Conservation (phyloP, 2,888 invertebrate species). For the Phragmatobia fuliginosa region DNA sequence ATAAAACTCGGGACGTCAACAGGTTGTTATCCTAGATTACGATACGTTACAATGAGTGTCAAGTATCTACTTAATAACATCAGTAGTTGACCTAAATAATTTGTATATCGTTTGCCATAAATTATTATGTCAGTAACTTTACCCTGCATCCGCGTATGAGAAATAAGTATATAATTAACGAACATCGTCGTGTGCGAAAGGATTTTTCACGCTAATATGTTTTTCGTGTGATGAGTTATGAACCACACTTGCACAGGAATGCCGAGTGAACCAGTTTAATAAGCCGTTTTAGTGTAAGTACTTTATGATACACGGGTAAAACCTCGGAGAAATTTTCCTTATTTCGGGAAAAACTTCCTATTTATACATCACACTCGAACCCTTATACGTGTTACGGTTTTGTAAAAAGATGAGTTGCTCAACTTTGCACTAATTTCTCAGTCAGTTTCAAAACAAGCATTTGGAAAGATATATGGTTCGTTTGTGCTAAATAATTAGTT, state of each 20-base stretch:
- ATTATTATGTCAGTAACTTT: background rate
- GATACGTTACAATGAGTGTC: background rate
- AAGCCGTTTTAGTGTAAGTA: too few species aligned
- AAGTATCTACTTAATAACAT: conserved; percentile 3
- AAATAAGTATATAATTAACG: background rate
- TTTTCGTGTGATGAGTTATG: too few species aligned
- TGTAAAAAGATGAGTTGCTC: background rate
- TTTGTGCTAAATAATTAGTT: background rate
- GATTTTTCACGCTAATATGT: too few species aligned
- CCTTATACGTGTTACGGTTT: background rate
- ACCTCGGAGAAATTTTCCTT: too few species aligned
- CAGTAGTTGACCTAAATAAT: conserved; percentile 5
- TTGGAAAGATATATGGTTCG: background rate
- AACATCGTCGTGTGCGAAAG: background rate
- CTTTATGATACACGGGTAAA: too few species aligned
- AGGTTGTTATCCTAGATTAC: background rate
- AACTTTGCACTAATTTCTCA: background rate
- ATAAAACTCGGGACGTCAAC: background rate
- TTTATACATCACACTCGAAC: too few species aligned
- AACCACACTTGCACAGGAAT: too few species aligned
- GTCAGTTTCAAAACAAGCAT: background rate
- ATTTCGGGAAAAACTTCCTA: too few species aligned
- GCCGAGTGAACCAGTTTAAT: too few species aligned
- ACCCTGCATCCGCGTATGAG: background rate
- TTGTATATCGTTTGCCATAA: conserved; percentile 1